Evolutionary conservation across 2,797 vertebrate species (phyloP), one percentile per base, ranked within the genome.

Genomic region (Pipistrellus pygmaeus): DNA sequence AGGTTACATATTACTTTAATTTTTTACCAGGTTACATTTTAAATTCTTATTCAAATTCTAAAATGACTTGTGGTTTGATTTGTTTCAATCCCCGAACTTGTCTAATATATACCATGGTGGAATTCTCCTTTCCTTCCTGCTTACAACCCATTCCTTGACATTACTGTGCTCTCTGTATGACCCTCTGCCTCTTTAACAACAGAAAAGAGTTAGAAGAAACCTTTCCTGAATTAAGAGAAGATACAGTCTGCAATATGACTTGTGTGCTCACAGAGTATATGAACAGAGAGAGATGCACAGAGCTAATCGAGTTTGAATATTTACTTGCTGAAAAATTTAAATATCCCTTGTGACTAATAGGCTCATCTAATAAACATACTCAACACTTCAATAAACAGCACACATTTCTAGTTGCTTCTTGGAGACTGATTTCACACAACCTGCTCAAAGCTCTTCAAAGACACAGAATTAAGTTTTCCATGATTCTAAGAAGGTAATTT

Each of bases 391-490:
- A 88, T 88, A 84, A 93, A 81, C 23, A 91, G 53, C n/a, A 84
- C 51, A 30, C 73, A 80, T 66, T 95, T 93, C 27, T 90, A 68
- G 71, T 66, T 81, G 35, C 30, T 88, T 93, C 83, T 90, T 68
- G 68, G 53, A n/a, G 38, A 91, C 69, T 80, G 48, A 44, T 92
- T 94, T 93, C 72, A 93, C 71, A 30, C 3, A 15, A 92, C 48
- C 93, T 62, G 38, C 20, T 92, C 82, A 78, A 90, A 95, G 85
- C 41, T 92, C 75, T 93, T 92, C 90, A 96, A 88, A 92, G 83
- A 80, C 27, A 72, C 3, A 41, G 12, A 93, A 60, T 14, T 17
- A 35, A 12, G 80, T 91, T 95, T 83, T 93, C 57, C 73, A 85
- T 32, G 89, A 32, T 92, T 91, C 57, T 90, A 88, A 92, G 27